Base-by-base conservation (phyloP, 2,797 vertebrate genomes). In the Emys orbicularis region DNA sequence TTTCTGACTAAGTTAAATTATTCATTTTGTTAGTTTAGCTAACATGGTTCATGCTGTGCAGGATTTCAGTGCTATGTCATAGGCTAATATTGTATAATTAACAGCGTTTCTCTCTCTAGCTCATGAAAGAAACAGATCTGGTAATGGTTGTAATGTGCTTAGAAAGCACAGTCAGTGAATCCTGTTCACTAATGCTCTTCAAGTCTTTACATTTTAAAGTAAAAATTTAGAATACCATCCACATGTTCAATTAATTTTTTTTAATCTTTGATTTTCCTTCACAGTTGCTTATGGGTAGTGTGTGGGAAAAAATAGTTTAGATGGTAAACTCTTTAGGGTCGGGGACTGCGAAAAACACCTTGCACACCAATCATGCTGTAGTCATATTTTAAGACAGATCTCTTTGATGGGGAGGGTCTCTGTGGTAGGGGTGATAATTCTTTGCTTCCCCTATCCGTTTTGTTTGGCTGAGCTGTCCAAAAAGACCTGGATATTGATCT, bases 11-110 rank as follows among this genome's bases (percentile, higher is more conserved):
- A 79, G 86, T 91, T 97, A 96, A 98, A 98, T 98, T 96, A 97
- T 97, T 98, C 96, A 97, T 97, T 95, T 95, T 94, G 93, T 98
- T 98, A 92, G 91, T 95, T 96, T 94, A 95, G 95, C 90, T 96
- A 91, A 88, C 94, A 31, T 23, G 88, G 88, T 82, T 96, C 81
- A 1, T 80, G 97, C 97, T 97, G 97, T 68, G 91, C 93, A 11
- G 37, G 85, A 93, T 95, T 93, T 94, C 89, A 94, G 76, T 84
- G 54, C 92, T 41, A 1, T 91, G 83, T 86, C 95, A 79, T 34
- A 96, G 96, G 93, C 87, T 95, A 94, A 94, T 18, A 8, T 41
- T 94, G 89, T 76, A 92, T 97, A 97, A 98, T 97, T 86, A 97
- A 96, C 92, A 90, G 15, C 61, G 89, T 86, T 94, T 52, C 83